A percentile compares a stretch with the other conserved stretches of the same genome.
Conservation (phyloP, 2,797 vertebrate genomes). For the Coendou prehensilis region DNA sequence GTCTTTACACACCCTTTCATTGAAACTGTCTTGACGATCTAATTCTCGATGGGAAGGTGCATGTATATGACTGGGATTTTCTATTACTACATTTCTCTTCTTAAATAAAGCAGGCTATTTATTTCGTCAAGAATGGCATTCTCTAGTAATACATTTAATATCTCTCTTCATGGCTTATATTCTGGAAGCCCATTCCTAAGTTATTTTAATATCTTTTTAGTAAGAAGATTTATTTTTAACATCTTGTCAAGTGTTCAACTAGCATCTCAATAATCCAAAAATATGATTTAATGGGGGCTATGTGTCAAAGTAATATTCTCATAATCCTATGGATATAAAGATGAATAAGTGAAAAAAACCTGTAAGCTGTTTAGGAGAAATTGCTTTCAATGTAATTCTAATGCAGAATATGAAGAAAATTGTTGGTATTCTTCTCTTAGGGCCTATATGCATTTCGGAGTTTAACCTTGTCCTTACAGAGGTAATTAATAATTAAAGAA, state of each 20-base stretch:
- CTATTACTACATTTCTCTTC: not conserved
- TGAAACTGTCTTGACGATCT: not conserved
- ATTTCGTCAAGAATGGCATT: not conserved
- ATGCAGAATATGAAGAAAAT: not conserved
- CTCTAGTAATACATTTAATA: not conserved
- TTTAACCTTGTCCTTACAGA: not conserved
- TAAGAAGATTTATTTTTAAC: constrained; percentile 9
- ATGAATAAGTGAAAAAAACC: not conserved
- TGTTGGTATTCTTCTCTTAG: not conserved
- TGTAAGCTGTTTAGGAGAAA: not conserved
- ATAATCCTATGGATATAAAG: not conserved
- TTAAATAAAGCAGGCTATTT: not conserved
- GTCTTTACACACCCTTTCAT: not conserved
- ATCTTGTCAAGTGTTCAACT: not conserved
- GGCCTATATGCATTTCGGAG: not conserved
- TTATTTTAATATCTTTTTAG: not conserved
- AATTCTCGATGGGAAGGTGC: not conserved
- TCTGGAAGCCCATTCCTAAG: not conserved
- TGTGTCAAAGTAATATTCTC: not conserved
- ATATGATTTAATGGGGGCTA: not conserved
- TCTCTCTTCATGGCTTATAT: not conserved
- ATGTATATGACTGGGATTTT: not conserved
- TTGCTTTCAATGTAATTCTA: constrained; percentile 20
- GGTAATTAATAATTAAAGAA: not conserved
- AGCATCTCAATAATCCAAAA: not conserved